A percentile compares a stretch with the other conserved stretches of the same genome.
Evolutionary conservation across 2,888 invertebrate genomes (phyloP).

Genomic region (Lasioglossum villosulum): DNA sequence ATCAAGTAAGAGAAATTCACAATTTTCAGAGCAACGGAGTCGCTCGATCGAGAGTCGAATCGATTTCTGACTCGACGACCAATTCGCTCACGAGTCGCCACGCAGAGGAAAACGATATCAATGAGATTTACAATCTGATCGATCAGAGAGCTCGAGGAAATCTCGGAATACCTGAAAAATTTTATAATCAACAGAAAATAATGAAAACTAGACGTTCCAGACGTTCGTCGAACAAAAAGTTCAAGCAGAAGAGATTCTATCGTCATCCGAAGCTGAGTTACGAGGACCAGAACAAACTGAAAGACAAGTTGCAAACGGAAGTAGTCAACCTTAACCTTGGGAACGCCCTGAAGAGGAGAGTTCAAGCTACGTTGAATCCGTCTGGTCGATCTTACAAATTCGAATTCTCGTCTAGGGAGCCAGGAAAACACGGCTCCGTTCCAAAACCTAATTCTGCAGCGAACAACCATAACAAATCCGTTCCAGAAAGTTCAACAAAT

Average conservation of each 20-base stretch:
- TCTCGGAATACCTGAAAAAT: neutral
- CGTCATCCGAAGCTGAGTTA: constrained; percentile 43
- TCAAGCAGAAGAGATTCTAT: constrained; percentile 21
- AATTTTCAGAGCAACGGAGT: constrained; percentile 43
- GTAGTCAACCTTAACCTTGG: neutral
- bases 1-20: neutral
- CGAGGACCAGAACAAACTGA: constrained; percentile 25
- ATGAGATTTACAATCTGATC: constrained; percentile 54
- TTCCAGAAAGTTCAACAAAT: neutral
- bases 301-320: neutral
- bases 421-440: constrained; percentile 36
- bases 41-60: neutral
- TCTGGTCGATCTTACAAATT: neutral
- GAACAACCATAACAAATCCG: neutral
- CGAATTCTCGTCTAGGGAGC: neutral
- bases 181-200: neutral
- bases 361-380: constrained; percentile 20
- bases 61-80: neutral
- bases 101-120: constrained; percentile 45
- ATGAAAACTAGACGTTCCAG: constrained; percentile 30
- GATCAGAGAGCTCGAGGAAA: no score
- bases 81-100: neutral
- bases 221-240: constrained; percentile 40
- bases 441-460: constrained; percentile 58
- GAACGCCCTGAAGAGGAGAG: constrained; percentile 18